Conservation (phyloP, 1,140 invertebrate genomes). For the Drosophila pectinifera region DNA sequence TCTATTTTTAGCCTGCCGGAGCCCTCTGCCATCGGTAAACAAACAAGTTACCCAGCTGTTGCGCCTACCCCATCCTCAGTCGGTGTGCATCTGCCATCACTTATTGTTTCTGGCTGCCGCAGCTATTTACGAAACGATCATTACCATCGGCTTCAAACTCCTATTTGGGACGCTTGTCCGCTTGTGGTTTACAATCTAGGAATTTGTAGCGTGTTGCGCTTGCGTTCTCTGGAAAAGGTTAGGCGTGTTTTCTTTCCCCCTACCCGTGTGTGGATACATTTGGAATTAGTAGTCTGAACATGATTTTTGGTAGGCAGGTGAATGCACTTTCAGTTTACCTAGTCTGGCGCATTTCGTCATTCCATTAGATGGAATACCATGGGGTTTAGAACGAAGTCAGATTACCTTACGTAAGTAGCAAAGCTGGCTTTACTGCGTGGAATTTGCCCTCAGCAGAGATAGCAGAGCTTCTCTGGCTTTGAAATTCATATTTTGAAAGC, state of each 20-base stretch:
- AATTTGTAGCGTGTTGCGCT: slow-evolving; percentile 32
- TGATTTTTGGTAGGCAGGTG: slow-evolving; percentile 13
- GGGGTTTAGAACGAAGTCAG: not conserved
- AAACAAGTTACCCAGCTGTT: slow-evolving; percentile 40
- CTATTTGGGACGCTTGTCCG: not conserved
- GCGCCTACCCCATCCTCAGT: slow-evolving; percentile 3
- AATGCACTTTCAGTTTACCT: slow-evolving; percentile 28
- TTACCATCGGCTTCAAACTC: slow-evolving; percentile 18
- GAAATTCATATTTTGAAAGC: not conserved
- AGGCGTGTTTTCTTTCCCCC: not conserved
- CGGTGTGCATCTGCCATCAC: slow-evolving; percentile 40
- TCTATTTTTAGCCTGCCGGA: slow-evolving; percentile 17
- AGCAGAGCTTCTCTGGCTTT: not conserved
- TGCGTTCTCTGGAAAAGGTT: slow-evolving; percentile 20
- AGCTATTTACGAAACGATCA: slow-evolving; percentile 40
- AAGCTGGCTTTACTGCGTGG: not conserved
- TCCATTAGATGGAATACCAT: slow-evolving; percentile 1
- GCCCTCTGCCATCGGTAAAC: slow-evolving; percentile 13
- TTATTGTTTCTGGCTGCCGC: slow-evolving; percentile 13
- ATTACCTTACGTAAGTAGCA: slow-evolving; percentile 14
- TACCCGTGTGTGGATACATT: slow-evolving; percentile 1
- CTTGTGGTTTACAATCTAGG: slow-evolving; percentile 27
- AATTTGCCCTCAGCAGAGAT: slow-evolving; percentile 3
- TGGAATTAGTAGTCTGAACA: slow-evolving; percentile 11
- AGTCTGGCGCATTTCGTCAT: slow-evolving; percentile 1